These are phyloP conservation scores for Rhizomys pruinosus DNA, from an alignment of 2,113 vertebrate genomes.

Conservation along the genomic window DNA sequence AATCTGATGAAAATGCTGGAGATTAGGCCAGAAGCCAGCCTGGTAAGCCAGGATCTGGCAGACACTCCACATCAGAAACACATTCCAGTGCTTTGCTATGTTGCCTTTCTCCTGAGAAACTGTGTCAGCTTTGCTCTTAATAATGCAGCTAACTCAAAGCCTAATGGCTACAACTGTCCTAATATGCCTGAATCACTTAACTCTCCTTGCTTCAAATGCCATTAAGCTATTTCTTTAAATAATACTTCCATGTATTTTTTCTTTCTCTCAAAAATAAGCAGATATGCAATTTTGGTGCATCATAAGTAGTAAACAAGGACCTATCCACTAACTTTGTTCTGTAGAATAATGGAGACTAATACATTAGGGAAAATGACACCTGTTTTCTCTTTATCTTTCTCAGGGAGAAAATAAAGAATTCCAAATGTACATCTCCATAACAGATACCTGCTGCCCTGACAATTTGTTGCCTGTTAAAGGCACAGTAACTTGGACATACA, in stretches of 20 bases:
- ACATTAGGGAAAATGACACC: not conserved
- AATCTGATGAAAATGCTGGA: conserved; percentile 66
- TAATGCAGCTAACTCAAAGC: conserved; percentile 34
- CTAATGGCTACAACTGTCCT: not conserved
- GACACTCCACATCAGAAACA: conserved; percentile 29
- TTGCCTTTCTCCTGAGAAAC: conserved; percentile 60
- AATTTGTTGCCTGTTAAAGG: not conserved
- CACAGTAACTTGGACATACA: not conserved
- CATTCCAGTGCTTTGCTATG: conserved; percentile 29
- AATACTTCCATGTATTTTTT: not conserved
- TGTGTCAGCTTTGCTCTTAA: conserved; percentile 46
- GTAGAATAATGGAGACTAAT: not conserved
- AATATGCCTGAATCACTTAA: not conserved
- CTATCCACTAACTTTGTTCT: not conserved
- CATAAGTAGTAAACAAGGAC: not conserved
- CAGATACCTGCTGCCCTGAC: not conserved
- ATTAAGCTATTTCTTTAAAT: conserved; percentile 28
- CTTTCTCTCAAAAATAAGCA: not conserved
- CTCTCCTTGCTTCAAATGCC: conserved; percentile 11
- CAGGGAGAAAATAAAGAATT: not conserved
- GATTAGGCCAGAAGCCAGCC: conserved; percentile 69
- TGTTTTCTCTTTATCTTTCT: not conserved
- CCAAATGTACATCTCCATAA: not conserved
- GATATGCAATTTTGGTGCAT: not conserved
- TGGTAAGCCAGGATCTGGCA: conserved; percentile 65